Evolutionary conservation across 30 jellyfish, hydroid and myxozoan species (phyloP).

Genomic region (Turritopsis dohrnii): DNA sequence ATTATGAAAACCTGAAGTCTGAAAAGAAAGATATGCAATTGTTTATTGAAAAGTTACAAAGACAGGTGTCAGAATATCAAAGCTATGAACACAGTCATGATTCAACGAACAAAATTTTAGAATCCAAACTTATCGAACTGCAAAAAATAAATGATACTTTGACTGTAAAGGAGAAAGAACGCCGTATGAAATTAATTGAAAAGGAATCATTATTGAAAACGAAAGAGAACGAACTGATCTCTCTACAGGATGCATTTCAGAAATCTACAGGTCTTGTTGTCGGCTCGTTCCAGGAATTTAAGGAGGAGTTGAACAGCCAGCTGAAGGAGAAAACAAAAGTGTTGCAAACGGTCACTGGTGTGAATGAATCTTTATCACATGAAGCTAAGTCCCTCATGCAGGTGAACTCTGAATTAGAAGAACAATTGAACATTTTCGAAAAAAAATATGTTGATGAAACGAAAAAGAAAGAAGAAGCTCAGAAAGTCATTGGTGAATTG

Average conservation of each 20-base stretch:
- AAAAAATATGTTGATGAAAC: neutral
- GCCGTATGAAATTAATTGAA: neutral
- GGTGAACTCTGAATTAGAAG: constrained; percentile 2
- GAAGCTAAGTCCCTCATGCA: neutral
- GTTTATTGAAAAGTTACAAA: neutral
- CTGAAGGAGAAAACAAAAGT: constrained; percentile 3
- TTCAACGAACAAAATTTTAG: constrained; percentile 16
- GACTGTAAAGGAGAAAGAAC: constrained; percentile 7
- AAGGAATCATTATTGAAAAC: neutral
- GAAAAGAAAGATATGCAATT: neutral
- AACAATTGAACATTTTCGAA: neutral
- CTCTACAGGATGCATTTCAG: constrained; percentile 26
- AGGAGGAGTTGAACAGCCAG: constrained; percentile 12
- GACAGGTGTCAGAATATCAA: neutral
- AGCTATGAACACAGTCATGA: neutral
- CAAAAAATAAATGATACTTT: neutral
- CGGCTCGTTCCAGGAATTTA: constrained; percentile 31
- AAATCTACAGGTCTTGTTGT: constrained; percentile 33
- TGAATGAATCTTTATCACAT: neutral
- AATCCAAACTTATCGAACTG: constrained; percentile 13
- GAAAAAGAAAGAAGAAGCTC: neutral
- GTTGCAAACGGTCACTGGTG: neutral
- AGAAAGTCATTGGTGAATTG: neutral
- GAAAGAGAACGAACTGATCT: constrained; percentile 16
- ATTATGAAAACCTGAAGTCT: neutral